Base-by-base conservation (phyloP, 2,888 invertebrate genomes). In the Athetis lepigone region DNA sequence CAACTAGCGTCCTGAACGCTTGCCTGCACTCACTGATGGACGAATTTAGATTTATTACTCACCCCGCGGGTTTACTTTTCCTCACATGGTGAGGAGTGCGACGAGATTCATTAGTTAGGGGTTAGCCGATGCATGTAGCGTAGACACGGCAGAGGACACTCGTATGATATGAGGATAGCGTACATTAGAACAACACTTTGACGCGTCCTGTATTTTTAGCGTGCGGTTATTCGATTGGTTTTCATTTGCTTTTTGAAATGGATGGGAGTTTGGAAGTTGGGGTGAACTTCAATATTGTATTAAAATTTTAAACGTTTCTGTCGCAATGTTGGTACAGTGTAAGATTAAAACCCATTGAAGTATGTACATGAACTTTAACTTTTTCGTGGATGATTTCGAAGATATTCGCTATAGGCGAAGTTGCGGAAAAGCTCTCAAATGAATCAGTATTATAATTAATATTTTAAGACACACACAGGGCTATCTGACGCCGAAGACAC, bases 31-130 rank as follows among this genome's bases (percentile, higher is more conserved):
- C 82, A 76, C 77, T 84, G 85, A 88, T 88, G 85, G 86, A 87
- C 85, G 85, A 88, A 89, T 89, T 89, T 87, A 90, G 86, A 88
- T 89, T 88, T 90, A 88, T 88, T 85, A 85, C 86, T 79, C 79
- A 74, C 83, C 80, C 70, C 55, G 52, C 64, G 68, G 84, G 82
- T 86, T 87, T 85, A 84, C 81, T 86, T 82, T 82, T 79, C 80
- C 71, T 74, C 84, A 78, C 79, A 81, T 82, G 82, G 74, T 77
- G 75, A 71, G 58, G 67, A 42, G 40, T 59, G 59, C 56, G 57
- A 75, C 67, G 80, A 84, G 79, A 77, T 87, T 84, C 82, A 80
- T 84, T 82, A 82, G 81, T 81, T 77, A 60, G 55, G 51, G 57
- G 51, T 33, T 58, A 46, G 42, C 74, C 33, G 58, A 67, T 58